phyloP scores from a whole-genome alignment of 2,797 vertebrate genomes.

The Peromyscus nudipes region DNA sequence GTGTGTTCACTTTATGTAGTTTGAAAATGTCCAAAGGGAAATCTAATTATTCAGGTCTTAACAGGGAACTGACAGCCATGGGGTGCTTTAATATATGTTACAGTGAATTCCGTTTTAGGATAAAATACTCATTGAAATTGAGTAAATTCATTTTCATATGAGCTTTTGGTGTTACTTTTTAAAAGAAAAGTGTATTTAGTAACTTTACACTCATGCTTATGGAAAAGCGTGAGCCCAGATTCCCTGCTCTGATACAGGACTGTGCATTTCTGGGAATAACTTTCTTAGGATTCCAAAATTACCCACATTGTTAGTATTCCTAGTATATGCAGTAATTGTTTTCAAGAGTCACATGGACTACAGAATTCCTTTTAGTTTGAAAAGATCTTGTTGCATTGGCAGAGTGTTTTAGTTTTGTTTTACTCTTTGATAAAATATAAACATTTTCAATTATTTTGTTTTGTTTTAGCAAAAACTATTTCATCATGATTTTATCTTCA shows the following conservation, averaged over 20 bases:
- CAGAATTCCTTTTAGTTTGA: constrained; percentile 21
- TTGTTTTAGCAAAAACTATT: constrained; percentile 44
- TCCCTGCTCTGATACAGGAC: background rate
- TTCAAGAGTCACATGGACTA: background rate
- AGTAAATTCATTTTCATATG: constrained; percentile 44
- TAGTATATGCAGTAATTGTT: background rate
- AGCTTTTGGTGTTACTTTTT: constrained; percentile 44
- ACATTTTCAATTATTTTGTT: background rate
- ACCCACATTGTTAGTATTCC: background rate
- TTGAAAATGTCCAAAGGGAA: background rate
- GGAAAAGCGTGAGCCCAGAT: background rate
- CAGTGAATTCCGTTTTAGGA: background rate
- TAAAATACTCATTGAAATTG: constrained; percentile 13
- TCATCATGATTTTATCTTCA: constrained; percentile 36
- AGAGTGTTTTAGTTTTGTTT: constrained; percentile 29
- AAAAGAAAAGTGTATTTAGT: background rate
- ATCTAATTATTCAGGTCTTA: background rate
- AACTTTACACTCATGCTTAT: background rate
- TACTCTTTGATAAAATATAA: constrained; percentile 62
- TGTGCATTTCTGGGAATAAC: background rate
- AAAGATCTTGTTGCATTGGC: constrained; percentile 6
- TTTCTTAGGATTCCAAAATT: background rate
- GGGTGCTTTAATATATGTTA: background rate
- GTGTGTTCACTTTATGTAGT: background rate
- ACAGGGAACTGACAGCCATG: background rate